phyloP scores from a whole-genome alignment of 2,797 vertebrate species.

The Halcyon smyrnensis region DNA sequence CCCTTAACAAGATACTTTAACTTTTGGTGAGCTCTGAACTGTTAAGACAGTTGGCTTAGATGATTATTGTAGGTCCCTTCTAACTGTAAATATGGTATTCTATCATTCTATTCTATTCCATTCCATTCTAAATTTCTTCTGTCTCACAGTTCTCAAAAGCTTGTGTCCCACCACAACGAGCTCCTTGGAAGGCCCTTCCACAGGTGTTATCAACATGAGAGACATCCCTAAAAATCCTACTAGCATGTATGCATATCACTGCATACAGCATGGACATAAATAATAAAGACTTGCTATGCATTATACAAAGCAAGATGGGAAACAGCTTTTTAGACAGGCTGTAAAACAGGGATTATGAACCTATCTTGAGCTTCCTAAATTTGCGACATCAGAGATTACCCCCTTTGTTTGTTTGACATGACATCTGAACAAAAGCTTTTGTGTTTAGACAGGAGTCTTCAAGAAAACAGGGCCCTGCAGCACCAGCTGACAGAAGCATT shows the following conservation, averaged over 20 bases:
- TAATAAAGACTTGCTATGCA: background rate
- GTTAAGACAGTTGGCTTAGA: background rate
- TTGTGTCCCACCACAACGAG: background rate
- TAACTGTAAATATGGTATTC: background rate
- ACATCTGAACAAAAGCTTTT: background rate
- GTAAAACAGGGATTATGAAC: background rate
- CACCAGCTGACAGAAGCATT: background rate
- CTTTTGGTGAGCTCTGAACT: background rate
- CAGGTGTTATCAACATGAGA: background rate
- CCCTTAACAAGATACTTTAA: background rate
- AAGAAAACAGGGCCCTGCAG: background rate
- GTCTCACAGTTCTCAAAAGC: background rate
- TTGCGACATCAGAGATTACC: background rate
- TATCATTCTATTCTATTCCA: background rate
- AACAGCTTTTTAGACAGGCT: background rate
- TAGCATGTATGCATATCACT: background rate
- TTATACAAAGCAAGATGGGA: background rate
- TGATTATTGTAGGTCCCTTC: background rate
- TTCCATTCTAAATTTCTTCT: background rate
- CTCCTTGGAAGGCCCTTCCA: background rate
- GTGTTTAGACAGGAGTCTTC: background rate
- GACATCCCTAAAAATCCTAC: background rate
- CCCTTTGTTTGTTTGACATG: background rate
- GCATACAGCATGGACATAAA: background rate
- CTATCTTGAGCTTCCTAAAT: background rate